Evolutionary conservation across 2,113 vertebrate genomes (phyloP).

Genomic region (Nesoenas mayeri): DNA sequence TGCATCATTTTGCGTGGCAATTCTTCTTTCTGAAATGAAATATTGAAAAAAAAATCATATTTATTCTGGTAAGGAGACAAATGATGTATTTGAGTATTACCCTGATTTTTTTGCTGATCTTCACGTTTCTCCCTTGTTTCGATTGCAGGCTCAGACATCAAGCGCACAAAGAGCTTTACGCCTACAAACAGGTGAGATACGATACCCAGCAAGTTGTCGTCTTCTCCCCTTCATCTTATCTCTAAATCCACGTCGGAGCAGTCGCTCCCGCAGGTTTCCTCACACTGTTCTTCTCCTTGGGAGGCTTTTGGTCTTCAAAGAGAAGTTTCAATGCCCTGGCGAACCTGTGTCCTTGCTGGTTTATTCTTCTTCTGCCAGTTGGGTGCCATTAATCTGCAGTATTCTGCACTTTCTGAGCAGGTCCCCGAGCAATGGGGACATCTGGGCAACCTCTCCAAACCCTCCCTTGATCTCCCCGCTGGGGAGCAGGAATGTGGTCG

Average conservation of each 20-base stretch:
- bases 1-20: rapidly evolving
- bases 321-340: rapidly evolving
- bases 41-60: rapidly evolving
- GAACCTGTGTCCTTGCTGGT: not conserved
- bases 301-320: not conserved
- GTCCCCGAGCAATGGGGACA: not conserved
- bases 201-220: not conserved
- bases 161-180: conserved; percentile 97
- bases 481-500: not conserved
- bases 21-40: not conserved
- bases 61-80: not conserved
- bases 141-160: conserved; percentile 92
- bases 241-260: not conserved
- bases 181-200: conserved; percentile 94
- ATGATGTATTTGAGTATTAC: not conserved
- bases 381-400: not conserved
- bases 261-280: not conserved
- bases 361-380: not conserved
- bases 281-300: not conserved
- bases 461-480: not conserved
- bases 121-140: not conserved
- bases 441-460: not conserved
- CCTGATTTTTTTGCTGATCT: not conserved
- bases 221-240: not conserved
- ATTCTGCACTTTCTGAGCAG: not conserved